These are phyloP conservation scores for Pelagia noctiluca DNA, from an alignment of 30 jellyfish, hydroid and myxozoan species.

Conservation along the genomic window DNA sequence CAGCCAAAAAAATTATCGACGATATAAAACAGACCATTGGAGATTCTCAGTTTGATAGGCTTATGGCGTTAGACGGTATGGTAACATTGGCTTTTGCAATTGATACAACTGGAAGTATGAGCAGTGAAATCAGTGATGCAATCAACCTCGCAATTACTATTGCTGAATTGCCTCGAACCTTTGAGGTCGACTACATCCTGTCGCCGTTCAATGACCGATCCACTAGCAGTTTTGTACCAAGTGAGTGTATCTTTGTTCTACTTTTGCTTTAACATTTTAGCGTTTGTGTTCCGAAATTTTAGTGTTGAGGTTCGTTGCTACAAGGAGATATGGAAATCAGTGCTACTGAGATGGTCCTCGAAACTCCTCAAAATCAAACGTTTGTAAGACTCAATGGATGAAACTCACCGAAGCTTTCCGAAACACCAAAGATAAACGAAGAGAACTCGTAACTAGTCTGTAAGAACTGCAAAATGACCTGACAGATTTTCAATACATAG, in stretches of 20 bases:
- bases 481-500: too few relatives aligned
- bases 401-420: too few relatives aligned
- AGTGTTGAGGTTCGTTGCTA: too few relatives aligned
- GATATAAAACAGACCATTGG: slow-evolving; percentile 53
- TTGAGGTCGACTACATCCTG: slow-evolving; percentile 73
- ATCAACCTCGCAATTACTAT: slow-evolving; percentile 56
- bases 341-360: too few relatives aligned
- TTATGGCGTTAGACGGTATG: slow-evolving; percentile 77
- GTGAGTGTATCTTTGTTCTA: too few relatives aligned
- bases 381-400: too few relatives aligned
- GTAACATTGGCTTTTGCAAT: slow-evolving; percentile 75
- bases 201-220: slow-evolving; percentile 89
- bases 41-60: slow-evolving; percentile 26
- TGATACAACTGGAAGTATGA: slow-evolving; percentile 87
- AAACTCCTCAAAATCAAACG: too few relatives aligned
- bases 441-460: too few relatives aligned
- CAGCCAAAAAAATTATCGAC: slow-evolving; percentile 6
- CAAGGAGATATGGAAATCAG: too few relatives aligned
- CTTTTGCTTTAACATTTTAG: not conserved
- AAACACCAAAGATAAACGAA: too few relatives aligned
- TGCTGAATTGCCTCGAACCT: slow-evolving; percentile 38
- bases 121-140: slow-evolving; percentile 63
- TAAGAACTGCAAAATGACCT: too few relatives aligned
- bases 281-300: not conserved
- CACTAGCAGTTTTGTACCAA: too few relatives aligned